Evolutionary conservation across 2,888 invertebrate genomes (phyloP).

Genomic region (Tridacna crocea): DNA sequence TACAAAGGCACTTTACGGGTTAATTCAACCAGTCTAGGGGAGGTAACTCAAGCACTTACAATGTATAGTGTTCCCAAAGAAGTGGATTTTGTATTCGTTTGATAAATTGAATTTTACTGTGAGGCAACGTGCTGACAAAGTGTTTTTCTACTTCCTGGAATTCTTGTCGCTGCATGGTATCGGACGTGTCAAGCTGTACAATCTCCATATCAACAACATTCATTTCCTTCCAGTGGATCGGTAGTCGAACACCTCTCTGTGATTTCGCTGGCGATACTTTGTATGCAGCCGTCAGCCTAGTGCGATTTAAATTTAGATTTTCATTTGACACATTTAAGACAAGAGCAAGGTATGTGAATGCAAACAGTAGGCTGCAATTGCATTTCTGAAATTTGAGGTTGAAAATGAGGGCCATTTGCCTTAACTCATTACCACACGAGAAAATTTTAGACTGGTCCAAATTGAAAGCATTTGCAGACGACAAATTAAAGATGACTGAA

Average conservation of each 20-base stretch:
- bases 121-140: constrained; percentile 31
- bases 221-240: constrained; percentile 57
- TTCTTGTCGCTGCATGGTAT: constrained; percentile 40
- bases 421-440: too few species aligned
- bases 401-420: too few species aligned
- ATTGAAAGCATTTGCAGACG: too few species aligned
- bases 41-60: constrained; percentile 38
- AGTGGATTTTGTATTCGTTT: constrained; percentile 57
- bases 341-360: too few species aligned
- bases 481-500: too few species aligned
- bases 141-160: constrained; percentile 46
- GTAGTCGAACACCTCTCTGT: constrained; percentile 45
- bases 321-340: too few species aligned
- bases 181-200: constrained; percentile 23
- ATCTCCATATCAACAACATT: constrained; percentile 39
- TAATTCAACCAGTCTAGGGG: background rate
- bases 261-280: constrained; percentile 43
- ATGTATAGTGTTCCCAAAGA: constrained; percentile 60
- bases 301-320: background rate
- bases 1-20: background rate
- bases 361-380: too few species aligned
- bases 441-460: too few species aligned
- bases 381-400: too few species aligned
- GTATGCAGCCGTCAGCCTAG: constrained; percentile 50
- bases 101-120: constrained; percentile 35